Base-by-base conservation (phyloP, 1,140 invertebrate species). In the Sycobia sp. region DNA sequence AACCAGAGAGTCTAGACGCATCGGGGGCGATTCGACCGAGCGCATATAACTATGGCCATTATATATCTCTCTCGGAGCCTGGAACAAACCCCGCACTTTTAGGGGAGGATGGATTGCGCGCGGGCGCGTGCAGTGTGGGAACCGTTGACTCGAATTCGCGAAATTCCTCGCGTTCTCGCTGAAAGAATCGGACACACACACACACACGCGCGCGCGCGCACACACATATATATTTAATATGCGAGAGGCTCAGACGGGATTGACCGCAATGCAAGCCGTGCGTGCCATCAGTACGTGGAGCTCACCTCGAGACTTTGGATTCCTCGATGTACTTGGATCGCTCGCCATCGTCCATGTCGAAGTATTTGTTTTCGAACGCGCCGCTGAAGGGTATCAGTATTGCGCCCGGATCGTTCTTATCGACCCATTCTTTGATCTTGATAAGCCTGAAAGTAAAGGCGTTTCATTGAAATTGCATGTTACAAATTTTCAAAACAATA, bases 381-480 rank as follows among this genome's bases (percentile, higher is more conserved):
- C 95, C 97, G 62, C 96, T 98, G 82, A 99, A 98, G 3, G 96
- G 96, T 51, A 99, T 97, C 9, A 98, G 85, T 9, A 89, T 82
- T 0, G 96, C 89, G 11, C 97, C 96, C 0, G 95, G 90, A 82
- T 99, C 98, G 77, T 99, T 91, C 71, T 93, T 92, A 78, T 99
- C 97, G 64, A 99, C 91, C 96, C 96, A 99, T 82, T 98, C 96
- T 78, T 99, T 99, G 69, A 99, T 95, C 83, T 99, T 98, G 11
- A 91, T 85, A 73, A 99, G 86, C 94, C 95, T 97, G 71, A 57
- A 51, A 8, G 49, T n/a, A n/a, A n/a, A n/a, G n/a, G n/a, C n/a
- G n/a, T n/a, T n/a, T n/a, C n/a, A n/a, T n/a, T n/a, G n/a, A n/a
- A n/a, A n/a, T n/a, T n/a, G n/a, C n/a, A n/a, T n/a, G n/a, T n/a